These are phyloP conservation scores for Saturnia japonica DNA, from an alignment of 2,888 invertebrate genomes.

Conservation along the genomic window DNA sequence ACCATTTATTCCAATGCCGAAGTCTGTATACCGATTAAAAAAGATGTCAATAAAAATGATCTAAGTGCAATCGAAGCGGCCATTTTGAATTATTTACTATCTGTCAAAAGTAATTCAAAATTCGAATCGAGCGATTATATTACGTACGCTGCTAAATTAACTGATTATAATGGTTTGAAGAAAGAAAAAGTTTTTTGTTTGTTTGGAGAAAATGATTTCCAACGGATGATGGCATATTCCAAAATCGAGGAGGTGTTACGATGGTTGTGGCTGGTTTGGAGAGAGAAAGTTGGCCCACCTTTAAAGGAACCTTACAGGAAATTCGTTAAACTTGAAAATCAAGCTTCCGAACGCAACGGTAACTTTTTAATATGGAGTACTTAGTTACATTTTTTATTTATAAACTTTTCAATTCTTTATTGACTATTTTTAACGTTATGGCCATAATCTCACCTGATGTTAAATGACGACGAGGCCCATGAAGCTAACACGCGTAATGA, in stretches of 20 bases:
- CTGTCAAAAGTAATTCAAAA: conserved; percentile 34
- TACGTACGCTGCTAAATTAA: conserved; percentile 37
- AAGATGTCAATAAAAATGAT: conserved; percentile 35
- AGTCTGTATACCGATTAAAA: conserved; percentile 74
- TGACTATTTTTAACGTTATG: too few species aligned
- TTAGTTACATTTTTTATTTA: too few species aligned
- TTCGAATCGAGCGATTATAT: conserved; percentile 27
- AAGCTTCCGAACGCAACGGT: conserved; percentile 85
- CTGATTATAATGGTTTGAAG: conserved; percentile 25
- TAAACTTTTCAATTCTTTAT: too few species aligned
- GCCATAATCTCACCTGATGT: too few species aligned
- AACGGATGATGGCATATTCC: conserved; percentile 79
- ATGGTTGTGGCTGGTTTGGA: conserved; percentile 86
- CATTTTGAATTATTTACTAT: conserved; percentile 51
- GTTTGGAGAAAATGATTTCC: conserved; percentile 84
- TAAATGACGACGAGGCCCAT: too few species aligned
- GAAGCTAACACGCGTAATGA: too few species aligned
- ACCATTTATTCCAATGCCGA: conserved; percentile 81
- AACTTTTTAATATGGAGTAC: conserved; percentile 29
- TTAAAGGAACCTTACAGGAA: conserved; percentile 79
- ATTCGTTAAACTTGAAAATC: conserved; percentile 83
- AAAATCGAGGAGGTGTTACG: conserved; percentile 73
- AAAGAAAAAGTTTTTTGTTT: conserved; percentile 67
- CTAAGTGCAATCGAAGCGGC: conserved; percentile 50
- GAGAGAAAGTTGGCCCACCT: conserved; percentile 81